Conservation (phyloP, 2,797 vertebrate genomes). For the Ciconia nigra region DNA sequence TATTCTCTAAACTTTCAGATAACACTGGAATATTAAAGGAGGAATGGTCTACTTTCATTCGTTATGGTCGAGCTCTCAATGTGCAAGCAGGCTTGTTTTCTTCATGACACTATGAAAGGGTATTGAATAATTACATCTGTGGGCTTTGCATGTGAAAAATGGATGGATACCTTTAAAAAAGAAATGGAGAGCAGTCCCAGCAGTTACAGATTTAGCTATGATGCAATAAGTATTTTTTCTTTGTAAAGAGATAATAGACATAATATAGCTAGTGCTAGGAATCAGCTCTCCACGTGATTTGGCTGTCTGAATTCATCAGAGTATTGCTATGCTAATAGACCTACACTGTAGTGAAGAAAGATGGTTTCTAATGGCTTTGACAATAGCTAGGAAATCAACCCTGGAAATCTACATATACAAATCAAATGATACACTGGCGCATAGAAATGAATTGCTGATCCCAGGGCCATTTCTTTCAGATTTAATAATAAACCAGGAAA, state of each 20-base stretch:
- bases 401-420: neutral
- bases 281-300: neutral
- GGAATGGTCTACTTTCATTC: neutral
- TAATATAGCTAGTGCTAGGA: neutral
- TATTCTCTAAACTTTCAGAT: neutral
- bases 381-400: neutral
- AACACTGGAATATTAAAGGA: neutral
- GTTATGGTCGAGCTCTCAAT: fast-evolving
- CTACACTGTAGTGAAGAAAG: neutral
- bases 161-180: neutral
- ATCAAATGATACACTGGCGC: neutral
- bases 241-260: neutral
- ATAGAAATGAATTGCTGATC: neutral
- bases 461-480: neutral
- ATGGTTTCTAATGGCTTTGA: neutral
- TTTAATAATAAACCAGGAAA: neutral
- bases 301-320: neutral
- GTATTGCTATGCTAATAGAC: neutral
- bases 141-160: neutral
- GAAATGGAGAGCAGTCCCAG: neutral
- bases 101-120: neutral
- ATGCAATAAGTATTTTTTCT: neutral
- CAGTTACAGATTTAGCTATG: neutral
- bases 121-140: neutral
- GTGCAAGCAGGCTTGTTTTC: neutral